Percentiles rank a stretch among this genome's conserved stretches.
Conservation (phyloP, 2,888 invertebrate genomes). For the Dicroscelio sp. region DNA sequence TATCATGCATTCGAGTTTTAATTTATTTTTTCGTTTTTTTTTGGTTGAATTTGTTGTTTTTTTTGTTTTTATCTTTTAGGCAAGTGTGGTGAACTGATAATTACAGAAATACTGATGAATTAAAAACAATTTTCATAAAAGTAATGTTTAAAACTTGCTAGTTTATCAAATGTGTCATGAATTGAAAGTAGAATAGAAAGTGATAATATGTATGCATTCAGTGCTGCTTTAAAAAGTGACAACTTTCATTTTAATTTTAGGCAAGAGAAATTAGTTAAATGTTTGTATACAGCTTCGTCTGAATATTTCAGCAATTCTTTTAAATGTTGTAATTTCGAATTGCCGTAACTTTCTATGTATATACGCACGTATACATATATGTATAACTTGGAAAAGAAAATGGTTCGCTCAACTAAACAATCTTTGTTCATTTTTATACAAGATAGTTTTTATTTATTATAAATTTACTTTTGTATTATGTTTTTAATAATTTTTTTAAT, state of each 20-base stretch:
- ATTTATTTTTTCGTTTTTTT: too few species aligned
- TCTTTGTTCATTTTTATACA: too few species aligned
- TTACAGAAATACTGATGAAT: slow-evolving; percentile 54
- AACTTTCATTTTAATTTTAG: slow-evolving; percentile 77
- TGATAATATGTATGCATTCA: slow-evolving; percentile 67
- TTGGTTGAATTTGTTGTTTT: too few species aligned
- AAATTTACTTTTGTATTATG: too few species aligned
- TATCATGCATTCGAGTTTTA: too few species aligned
- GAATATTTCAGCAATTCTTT: slow-evolving; percentile 42
- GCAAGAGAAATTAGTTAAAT: slow-evolving; percentile 69
- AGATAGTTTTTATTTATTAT: too few species aligned
- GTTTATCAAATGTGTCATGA: slow-evolving; percentile 65
- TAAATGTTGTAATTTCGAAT: not conserved
- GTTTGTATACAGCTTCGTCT: slow-evolving; percentile 44
- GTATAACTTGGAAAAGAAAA: too few species aligned
- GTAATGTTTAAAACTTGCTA: slow-evolving; percentile 17
- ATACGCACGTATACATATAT: too few species aligned
- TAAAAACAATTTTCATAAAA: not conserved
- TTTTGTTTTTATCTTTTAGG: too few species aligned
- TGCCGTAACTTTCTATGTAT: not conserved
- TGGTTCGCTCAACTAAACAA: too few species aligned
- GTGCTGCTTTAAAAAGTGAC: slow-evolving; percentile 55
- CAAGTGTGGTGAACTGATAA: too few species aligned
- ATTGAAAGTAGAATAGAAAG: slow-evolving; percentile 77
- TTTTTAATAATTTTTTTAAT: too few species aligned